These are phyloP conservation scores for Hydractinia echinata DNA, from an alignment of 30 jellyfish, hydroid and myxozoan genomes.

Conservation along the genomic window DNA sequence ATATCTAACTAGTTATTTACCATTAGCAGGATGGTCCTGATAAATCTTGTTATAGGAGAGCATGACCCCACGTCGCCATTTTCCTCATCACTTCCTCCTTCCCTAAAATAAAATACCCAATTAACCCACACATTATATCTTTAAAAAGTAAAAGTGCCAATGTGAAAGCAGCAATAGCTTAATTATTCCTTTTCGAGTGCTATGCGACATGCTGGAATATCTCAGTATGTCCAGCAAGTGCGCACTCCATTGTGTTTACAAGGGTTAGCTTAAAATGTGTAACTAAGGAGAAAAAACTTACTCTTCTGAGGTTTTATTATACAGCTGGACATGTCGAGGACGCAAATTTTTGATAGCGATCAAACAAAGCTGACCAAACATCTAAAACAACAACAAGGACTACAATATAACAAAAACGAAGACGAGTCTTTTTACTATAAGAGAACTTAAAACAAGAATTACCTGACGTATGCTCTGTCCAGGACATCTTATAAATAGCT, in stretches of 20 bases:
- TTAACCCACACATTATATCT: too few species aligned
- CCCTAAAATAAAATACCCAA: background rate
- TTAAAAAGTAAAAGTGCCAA: too few species aligned
- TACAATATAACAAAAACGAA: background rate
- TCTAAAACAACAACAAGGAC: constrained; percentile 34
- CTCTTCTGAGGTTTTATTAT: constrained; percentile 66
- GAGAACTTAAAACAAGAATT: background rate
- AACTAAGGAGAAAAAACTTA: constrained; percentile 18
- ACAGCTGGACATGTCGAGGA: constrained; percentile 49
- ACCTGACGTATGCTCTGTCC: constrained; percentile 87
- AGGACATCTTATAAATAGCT: constrained; percentile 78
- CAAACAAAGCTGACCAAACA: constrained; percentile 89
- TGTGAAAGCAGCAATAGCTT: too few species aligned
- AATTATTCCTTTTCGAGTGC: too few species aligned
- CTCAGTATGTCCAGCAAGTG: background rate
- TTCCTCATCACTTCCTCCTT: constrained; percentile 41
- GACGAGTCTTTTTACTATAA: background rate
- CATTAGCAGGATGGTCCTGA: constrained; percentile 58
- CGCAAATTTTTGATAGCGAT: constrained; percentile 71
- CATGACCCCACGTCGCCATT: constrained; percentile 58
- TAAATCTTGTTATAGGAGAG: constrained; percentile 82
- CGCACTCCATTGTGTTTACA: background rate
- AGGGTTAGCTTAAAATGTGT: background rate
- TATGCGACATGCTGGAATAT: background rate
- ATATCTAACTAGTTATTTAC: constrained; percentile 22